phyloP scores from a whole-genome alignment of 2,888 invertebrate species.

The Meteorus cinctellus region DNA sequence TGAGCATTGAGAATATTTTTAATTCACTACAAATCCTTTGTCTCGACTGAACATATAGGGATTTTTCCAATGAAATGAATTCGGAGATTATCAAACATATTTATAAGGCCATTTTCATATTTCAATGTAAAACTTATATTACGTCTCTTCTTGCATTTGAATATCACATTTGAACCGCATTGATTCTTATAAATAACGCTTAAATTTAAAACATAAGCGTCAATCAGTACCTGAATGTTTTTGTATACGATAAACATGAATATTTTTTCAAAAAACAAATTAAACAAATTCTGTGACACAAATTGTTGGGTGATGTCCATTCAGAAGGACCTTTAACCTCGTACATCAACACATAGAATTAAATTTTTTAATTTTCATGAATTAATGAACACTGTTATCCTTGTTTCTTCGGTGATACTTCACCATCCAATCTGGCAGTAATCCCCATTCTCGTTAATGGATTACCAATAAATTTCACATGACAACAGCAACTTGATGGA shows the following conservation, averaged over 20 bases:
- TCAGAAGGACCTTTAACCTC: neutral
- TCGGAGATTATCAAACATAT: neutral
- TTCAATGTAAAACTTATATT: neutral
- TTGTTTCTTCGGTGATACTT: neutral
- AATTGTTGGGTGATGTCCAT: neutral
- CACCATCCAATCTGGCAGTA: neutral
- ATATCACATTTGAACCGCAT: neutral
- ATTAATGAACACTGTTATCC: neutral
- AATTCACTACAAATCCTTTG: neutral
- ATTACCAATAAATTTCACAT: slow-evolving; percentile 2
- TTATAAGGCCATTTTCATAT: neutral
- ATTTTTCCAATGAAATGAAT: neutral
- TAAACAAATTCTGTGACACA: neutral
- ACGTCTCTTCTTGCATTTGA: neutral
- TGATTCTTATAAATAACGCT: neutral
- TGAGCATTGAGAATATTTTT: neutral
- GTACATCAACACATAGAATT: too few relatives aligned
- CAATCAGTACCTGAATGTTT: neutral
- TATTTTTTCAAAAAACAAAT: neutral
- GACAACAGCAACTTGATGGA: slow-evolving; percentile 86
- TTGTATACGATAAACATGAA: neutral
- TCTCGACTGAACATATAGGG: neutral
- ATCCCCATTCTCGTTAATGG: neutral
- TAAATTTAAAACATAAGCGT: neutral
- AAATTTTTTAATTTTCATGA: neutral